Percentiles rank a stretch among this genome's conserved stretches.
Conservation (phyloP, 2,888 invertebrate species). For the Altica lythri region DNA sequence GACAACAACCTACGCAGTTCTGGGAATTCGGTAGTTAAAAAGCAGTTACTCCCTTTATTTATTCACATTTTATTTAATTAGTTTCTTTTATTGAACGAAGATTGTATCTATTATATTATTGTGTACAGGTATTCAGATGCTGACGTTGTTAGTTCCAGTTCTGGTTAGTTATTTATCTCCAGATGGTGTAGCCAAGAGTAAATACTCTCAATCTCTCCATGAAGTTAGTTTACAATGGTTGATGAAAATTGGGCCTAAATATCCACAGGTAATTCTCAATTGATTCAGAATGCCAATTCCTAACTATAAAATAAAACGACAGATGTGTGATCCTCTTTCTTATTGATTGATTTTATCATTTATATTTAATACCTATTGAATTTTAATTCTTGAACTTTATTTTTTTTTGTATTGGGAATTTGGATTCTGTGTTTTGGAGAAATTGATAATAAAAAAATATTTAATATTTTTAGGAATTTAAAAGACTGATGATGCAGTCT, state of each 20-base stretch:
- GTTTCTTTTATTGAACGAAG: neutral
- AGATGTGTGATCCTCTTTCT: too few species aligned
- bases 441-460: too few species aligned
- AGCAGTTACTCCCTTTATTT: too few species aligned
- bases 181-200: conserved; percentile 64
- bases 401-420: too few species aligned
- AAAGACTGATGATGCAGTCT: conserved; percentile 84
- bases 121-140: conserved; percentile 80
- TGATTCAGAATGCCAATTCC: neutral
- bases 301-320: neutral
- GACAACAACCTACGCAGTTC: too few species aligned
- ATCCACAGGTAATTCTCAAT: conserved; percentile 85
- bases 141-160: conserved; percentile 87
- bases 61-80: too few species aligned
- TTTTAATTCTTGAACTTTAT: too few species aligned
- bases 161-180: conserved; percentile 84
- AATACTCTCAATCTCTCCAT: conserved; percentile 75
- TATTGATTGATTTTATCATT: too few species aligned
- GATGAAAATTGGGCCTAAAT: conserved; percentile 88
- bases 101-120: neutral
- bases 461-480: conserved; percentile 72
- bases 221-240: conserved; percentile 89
- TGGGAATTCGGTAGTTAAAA: too few species aligned
- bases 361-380: too few species aligned
- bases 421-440: too few species aligned